phyloP scores from a whole-genome alignment of 2,113 vertebrate species.

The Alouatta palliata region DNA sequence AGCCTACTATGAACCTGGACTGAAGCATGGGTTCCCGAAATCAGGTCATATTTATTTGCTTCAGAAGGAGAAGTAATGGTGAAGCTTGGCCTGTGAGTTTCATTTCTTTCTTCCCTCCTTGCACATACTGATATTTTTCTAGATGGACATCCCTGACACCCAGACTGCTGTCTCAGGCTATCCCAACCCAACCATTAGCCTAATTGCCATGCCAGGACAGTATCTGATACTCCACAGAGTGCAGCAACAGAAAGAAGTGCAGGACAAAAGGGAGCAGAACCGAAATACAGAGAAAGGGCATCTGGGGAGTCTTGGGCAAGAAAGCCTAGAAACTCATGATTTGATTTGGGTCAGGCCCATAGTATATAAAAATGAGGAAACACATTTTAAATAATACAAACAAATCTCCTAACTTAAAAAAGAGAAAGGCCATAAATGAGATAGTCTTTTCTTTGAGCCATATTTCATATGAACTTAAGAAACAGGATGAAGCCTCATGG shows the following conservation, averaged over 20 bases:
- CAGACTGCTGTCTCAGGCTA: not conserved
- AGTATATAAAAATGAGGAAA: not conserved
- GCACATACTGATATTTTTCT: not conserved
- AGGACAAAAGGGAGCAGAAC: not conserved
- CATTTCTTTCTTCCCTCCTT: not conserved
- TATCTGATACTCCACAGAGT: not conserved
- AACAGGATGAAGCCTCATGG: not conserved
- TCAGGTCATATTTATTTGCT: not conserved
- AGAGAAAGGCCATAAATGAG: not conserved
- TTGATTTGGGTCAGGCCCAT: not conserved
- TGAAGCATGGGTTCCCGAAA: rapidly evolving
- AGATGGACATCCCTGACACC: not conserved
- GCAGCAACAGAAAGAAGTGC: not conserved
- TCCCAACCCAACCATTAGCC: not conserved
- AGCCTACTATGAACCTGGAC: not conserved
- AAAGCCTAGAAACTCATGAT: not conserved
- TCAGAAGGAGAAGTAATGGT: not conserved
- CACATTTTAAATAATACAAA: not conserved
- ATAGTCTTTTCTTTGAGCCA: not conserved
- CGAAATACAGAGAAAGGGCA: not conserved
- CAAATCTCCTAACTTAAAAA: not conserved
- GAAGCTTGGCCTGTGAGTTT: not conserved
- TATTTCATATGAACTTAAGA: not conserved
- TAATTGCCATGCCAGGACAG: not conserved
- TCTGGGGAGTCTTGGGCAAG: no score